Conservation (phyloP, 2,113 vertebrate genomes). For the Cyphomyrus discorhynchus region DNA sequence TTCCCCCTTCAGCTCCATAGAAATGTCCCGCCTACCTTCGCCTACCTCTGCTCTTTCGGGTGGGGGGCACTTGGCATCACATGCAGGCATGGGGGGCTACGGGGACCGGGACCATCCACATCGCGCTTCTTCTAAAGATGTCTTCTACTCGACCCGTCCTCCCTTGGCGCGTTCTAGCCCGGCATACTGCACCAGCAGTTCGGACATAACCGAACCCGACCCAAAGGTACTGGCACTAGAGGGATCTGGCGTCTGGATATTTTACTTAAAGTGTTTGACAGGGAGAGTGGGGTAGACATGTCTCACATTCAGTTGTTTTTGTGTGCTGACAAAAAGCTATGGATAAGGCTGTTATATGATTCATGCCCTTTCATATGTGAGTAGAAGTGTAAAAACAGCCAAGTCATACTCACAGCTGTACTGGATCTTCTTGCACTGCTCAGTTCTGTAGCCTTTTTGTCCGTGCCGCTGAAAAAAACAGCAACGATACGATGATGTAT, state of each 20-base stretch:
- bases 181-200: constrained; percentile 93
- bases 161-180: constrained; percentile 86
- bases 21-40: constrained; percentile 84
- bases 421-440: neutral
- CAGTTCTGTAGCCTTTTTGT: neutral
- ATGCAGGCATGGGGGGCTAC: constrained; percentile 60
- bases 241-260: neutral
- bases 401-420: neutral
- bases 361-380: neutral
- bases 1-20: constrained; percentile 65
- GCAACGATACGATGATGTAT: neutral
- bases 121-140: constrained; percentile 69
- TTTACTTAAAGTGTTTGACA: neutral
- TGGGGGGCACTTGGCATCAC: constrained; percentile 59
- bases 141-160: constrained; percentile 84
- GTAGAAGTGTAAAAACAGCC: neutral
- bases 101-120: constrained; percentile 55
- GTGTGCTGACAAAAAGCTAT: neutral
- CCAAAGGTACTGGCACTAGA: constrained; percentile 61
- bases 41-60: constrained; percentile 77
- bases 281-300: neutral
- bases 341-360: neutral
- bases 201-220: constrained; percentile 89
- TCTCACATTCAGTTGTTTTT: neutral
- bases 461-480: neutral